A percentile compares a stretch with the other conserved stretches of the same genome.
Conservation (phyloP, 2,888 invertebrate species). For the Nomada fucata region DNA sequence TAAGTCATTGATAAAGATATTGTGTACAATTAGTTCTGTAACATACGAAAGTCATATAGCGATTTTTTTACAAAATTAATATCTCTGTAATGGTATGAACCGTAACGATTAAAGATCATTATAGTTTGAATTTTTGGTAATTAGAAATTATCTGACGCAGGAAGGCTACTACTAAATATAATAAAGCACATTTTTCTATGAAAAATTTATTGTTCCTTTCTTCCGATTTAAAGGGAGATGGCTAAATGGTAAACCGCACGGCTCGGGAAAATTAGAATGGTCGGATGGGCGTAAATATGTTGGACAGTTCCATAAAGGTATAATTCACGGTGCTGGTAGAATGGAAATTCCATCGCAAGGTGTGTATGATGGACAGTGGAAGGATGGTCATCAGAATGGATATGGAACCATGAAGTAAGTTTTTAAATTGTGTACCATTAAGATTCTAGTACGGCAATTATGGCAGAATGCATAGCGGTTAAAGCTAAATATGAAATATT, state of each 20-base stretch:
- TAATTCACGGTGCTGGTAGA: slow-evolving; percentile 90
- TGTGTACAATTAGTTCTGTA: slow-evolving; percentile 10
- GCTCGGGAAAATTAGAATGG: slow-evolving; percentile 93
- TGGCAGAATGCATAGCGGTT: neutral
- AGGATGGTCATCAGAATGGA: slow-evolving; percentile 93
- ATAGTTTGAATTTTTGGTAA: neutral
- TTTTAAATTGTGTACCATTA: slow-evolving; percentile 7
- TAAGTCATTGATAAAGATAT: slow-evolving; percentile 45
- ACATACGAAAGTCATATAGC: neutral
- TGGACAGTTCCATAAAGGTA: slow-evolving; percentile 92
- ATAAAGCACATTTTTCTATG: neutral
- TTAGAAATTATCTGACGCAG: neutral
- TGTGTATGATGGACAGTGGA: slow-evolving; percentile 92
- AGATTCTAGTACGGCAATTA: neutral
- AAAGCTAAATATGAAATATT: slow-evolving; percentile 33
- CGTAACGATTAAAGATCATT: neutral
- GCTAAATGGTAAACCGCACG: slow-evolving; percentile 93
- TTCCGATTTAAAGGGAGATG: slow-evolving; percentile 86
- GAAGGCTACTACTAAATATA: neutral
- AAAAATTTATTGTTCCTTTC: neutral
- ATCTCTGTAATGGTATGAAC: neutral
- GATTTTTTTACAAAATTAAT: neutral
- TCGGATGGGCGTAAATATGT: slow-evolving; percentile 91
- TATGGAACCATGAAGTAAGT: slow-evolving; percentile 89
- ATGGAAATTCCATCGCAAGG: slow-evolving; percentile 89